A percentile compares a stretch with the other conserved stretches of the same genome.
Conservation (phyloP, 2,797 vertebrate species). For the Ptychadena robeensis region DNA sequence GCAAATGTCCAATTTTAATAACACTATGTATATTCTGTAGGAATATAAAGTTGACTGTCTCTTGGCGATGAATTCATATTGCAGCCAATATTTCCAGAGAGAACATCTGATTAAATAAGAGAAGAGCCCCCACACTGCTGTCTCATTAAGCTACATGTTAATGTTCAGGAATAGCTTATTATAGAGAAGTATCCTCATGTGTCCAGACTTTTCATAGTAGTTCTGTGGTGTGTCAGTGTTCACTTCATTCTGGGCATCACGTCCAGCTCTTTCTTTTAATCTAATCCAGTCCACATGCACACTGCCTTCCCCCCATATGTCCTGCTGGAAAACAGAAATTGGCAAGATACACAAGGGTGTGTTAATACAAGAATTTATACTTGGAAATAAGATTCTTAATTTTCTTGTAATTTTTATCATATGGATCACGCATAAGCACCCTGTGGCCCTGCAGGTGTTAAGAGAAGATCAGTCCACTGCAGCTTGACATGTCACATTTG, state of each 20-base stretch:
- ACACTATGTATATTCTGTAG: not conserved
- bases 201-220: not conserved
- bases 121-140: not conserved
- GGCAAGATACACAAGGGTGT: conserved; percentile 44
- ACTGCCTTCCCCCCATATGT: conserved; percentile 31
- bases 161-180: conserved; percentile 2
- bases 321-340: conserved; percentile 16
- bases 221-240: conserved; percentile 24
- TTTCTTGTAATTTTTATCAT: not conserved
- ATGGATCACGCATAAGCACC: conserved; percentile 17
- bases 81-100: conserved; percentile 3
- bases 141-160: conserved; percentile 21
- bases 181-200: not conserved
- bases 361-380: conserved; percentile 25
- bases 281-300: conserved; percentile 27
- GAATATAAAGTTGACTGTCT: not conserved
- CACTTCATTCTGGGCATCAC: conserved; percentile 28
- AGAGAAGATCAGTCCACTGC: not conserved
- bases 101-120: not conserved
- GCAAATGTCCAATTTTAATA: too few relatives aligned
- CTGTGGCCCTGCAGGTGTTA: not conserved
- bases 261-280: conserved; percentile 29
- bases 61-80: not conserved
- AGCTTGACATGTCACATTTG: not conserved
- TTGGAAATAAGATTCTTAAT: conserved; percentile 11